A percentile compares a stretch with the other conserved stretches of the same genome.
These are phyloP conservation scores for Drosophila mimetica DNA, from an alignment of 2,888 invertebrate species.

Conservation along the genomic window DNA sequence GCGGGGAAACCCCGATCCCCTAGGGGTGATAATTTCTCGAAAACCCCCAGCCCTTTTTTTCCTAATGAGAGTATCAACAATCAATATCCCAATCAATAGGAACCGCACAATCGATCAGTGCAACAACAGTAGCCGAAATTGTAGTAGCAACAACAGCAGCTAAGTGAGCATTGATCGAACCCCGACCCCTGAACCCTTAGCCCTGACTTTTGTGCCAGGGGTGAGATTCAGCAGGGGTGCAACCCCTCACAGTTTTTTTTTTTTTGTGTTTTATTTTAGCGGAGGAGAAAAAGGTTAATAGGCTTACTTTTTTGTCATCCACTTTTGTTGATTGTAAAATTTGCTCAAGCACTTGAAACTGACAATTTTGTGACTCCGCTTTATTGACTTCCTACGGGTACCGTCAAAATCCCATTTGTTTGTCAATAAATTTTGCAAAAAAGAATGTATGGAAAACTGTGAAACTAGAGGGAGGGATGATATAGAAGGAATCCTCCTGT, in stretches of 20 bases:
- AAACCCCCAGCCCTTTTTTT: conserved; percentile 2
- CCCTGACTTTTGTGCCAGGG: conserved; percentile 41
- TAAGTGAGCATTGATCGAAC: conserved; percentile 69
- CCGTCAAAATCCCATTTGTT: conserved; percentile 74
- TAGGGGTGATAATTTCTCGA: conserved; percentile 5
- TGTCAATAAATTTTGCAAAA: conserved; percentile 73
- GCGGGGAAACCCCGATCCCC: conserved; percentile 4
- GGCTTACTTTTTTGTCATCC: conserved; percentile 61
- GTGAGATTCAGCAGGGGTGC: conserved; percentile 64
- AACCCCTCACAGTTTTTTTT: conserved; percentile 68
- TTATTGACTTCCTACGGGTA: conserved; percentile 74
- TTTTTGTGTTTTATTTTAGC: conserved; percentile 19
- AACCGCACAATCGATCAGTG: conserved; percentile 73
- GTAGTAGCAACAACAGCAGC: conserved; percentile 38
- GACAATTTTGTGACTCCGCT: conserved; percentile 75
- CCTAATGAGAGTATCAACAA: conserved; percentile 67
- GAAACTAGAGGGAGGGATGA: conserved; percentile 30
- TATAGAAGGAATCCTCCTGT: conserved; percentile 36
- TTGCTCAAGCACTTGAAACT: conserved; percentile 78
- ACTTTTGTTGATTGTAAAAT: conserved; percentile 69
- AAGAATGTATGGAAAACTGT: conserved; percentile 21
- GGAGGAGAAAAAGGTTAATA: conserved; percentile 68
- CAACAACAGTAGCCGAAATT: conserved; percentile 18
- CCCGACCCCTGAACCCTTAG: conserved; percentile 1
- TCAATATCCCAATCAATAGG: conserved; percentile 67